These are phyloP conservation scores for Paradoxurus hermaphroditus DNA, from an alignment of 2,113 vertebrate species.

Conservation along the genomic window DNA sequence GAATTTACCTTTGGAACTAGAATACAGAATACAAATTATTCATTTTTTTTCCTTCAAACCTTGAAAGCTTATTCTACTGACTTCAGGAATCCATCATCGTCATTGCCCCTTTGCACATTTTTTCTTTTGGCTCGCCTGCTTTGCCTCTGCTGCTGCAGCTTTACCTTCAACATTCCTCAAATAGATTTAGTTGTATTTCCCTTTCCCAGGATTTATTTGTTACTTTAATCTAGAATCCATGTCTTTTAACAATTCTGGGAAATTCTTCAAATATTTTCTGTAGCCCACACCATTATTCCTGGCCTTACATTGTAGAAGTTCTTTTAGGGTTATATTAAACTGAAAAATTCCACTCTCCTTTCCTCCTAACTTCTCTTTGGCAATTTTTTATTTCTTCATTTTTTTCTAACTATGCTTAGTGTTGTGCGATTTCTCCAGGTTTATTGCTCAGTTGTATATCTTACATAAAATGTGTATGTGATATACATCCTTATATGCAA, in stretches of 20 bases:
- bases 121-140: background rate
- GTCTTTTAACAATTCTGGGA: background rate
- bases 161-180: background rate
- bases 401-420: background rate
- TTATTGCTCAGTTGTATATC: background rate
- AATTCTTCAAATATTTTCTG: background rate
- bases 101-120: background rate
- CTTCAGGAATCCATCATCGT: background rate
- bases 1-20: background rate
- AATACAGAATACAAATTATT: background rate
- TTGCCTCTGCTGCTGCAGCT: background rate
- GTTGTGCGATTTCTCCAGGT: background rate
- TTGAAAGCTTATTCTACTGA: background rate
- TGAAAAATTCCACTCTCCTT: background rate
- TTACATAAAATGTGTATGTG: background rate
- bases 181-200: background rate
- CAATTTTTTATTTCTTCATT: background rate
- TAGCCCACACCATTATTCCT: background rate
- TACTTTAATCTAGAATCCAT: background rate
- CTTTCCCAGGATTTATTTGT: background rate
- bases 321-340: background rate
- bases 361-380: background rate
- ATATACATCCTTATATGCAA: background rate
- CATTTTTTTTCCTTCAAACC: background rate
- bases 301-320: background rate